Evolutionary conservation across 2,113 vertebrate genomes (phyloP), one percentile per base, ranked within the genome.

Genomic region (Todiramphus saurophagus): DNA sequence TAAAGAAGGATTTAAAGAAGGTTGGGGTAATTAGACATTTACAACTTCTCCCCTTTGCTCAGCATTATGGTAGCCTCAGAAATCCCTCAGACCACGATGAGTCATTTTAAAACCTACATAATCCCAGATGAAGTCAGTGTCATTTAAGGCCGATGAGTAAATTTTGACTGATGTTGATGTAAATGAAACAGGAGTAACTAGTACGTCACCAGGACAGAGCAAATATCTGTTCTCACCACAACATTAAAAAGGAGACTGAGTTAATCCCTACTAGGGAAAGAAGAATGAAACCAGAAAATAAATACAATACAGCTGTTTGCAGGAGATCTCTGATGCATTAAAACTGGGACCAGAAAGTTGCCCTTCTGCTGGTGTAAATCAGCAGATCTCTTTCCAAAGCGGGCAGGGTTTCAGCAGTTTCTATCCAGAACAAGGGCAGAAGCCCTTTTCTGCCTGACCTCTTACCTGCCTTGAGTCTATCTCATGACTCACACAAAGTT

Each of bases 301-400:
- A 91, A 93, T 68, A 48, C 64, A 78, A 87, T 66, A 21, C 79
- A 95, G 90, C 90, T 90, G 76, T 92, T 95, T 94, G 33, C 60
- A 96, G 85, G 93, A 94, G 90, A 83, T 89, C 56, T 93, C 72
- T 77, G 93, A 91, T 89, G 56, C 43, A 56, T 88, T 77, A 51
- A 90, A 94, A 78, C 43, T 13, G 2, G 35, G 69, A 56, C 75
- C 87, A 73, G 90, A 83, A 93, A 82, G 24, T 33, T 88, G 69
- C 83, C 60, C 23, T 73, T 89, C 79, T 59, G 55, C 51, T 88
- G 59, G 16, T 53, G 44, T 30, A 77, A 77, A 92, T 70, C 59
- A 93, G 86, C 63, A 78, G 63, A 92, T 83, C 37, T 81, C 73
- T 55, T 43, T 70, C 51, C 20, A 43, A 30, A 67, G n/a, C 4